A percentile compares a stretch with the other conserved stretches of the same genome.
Conservation (phyloP, 2,113 vertebrate genomes). For the Poecilia latipinna region DNA sequence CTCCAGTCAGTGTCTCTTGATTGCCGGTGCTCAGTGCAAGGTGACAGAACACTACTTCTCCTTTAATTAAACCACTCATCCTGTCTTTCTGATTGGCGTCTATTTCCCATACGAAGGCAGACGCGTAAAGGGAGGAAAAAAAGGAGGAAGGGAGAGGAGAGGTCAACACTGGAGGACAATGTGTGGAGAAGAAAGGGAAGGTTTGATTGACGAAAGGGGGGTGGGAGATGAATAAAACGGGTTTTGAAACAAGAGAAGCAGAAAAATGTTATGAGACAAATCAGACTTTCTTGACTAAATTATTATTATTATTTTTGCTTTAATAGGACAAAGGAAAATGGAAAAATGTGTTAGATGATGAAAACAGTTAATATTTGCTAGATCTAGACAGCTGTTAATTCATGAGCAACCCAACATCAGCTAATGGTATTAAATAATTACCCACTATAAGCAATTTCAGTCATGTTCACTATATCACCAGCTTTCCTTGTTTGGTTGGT, state of each 20-base stretch:
- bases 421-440: background rate
- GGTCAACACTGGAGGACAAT: constrained; percentile 20
- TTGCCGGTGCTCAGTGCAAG: constrained; percentile 49
- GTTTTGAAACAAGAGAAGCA: background rate
- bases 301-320: constrained; percentile 18
- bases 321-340: constrained; percentile 32
- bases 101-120: constrained; percentile 50
- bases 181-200: constrained; percentile 2
- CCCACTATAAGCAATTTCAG: background rate
- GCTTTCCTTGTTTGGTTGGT: background rate
- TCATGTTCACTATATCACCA: background rate
- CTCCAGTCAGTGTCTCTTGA: constrained; percentile 49
- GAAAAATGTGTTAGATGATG: constrained; percentile 4
- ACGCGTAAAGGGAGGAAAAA: constrained; percentile 24
- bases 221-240: constrained; percentile 16
- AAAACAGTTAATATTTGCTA: background rate
- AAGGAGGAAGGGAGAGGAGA: constrained; percentile 8
- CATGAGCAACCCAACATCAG: constrained; percentile 10
- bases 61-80: constrained; percentile 69
- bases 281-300: constrained; percentile 32
- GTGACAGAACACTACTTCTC: constrained; percentile 55
- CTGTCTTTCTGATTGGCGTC: constrained; percentile 44
- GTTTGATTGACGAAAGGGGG: constrained; percentile 17
- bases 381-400: constrained; percentile 10
- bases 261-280: constrained; percentile 24